A percentile compares a stretch with the other conserved stretches of the same genome.
These are phyloP conservation scores for Hormiphora californensis DNA, from an alignment of 37 sponge, comb jelly and placozoan species.

Conservation along the genomic window DNA sequence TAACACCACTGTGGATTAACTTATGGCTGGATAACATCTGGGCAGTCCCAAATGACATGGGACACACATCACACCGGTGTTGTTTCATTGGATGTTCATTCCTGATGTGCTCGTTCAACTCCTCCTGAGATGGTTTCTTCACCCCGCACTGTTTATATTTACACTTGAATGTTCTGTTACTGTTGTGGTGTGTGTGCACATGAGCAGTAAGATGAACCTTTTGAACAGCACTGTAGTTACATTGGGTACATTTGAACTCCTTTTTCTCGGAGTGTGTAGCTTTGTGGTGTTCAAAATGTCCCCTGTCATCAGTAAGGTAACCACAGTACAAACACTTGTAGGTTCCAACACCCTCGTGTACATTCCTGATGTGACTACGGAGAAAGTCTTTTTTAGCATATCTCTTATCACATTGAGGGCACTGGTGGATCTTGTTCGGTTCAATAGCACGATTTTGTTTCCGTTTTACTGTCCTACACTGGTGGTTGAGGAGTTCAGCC, in stretches of 20 bases:
- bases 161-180: constrained; percentile 21
- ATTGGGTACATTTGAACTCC: constrained; percentile 4
- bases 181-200: constrained; percentile 6
- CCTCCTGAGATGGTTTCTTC: constrained; percentile 18
- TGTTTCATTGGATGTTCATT: constrained; percentile 20
- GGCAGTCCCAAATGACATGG: neutral
- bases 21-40: neutral
- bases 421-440: neutral
- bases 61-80: constrained; percentile 32
- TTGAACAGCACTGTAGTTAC: neutral
- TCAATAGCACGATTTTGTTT: no score
- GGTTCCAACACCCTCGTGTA: neutral
- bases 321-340: neutral
- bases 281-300: neutral
- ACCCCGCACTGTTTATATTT: constrained; percentile 10
- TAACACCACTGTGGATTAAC: neutral
- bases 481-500: no score
- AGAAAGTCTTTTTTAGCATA: neutral
- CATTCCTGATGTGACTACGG: neutral
- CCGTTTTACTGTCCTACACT: no score
- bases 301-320: neutral
- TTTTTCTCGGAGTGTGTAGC: neutral
- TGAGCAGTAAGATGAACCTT: neutral
- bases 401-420: neutral
- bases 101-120: constrained; percentile 45